Conservation (phyloP, 1,140 invertebrate species). For the Drosophila nigromelanica region DNA sequence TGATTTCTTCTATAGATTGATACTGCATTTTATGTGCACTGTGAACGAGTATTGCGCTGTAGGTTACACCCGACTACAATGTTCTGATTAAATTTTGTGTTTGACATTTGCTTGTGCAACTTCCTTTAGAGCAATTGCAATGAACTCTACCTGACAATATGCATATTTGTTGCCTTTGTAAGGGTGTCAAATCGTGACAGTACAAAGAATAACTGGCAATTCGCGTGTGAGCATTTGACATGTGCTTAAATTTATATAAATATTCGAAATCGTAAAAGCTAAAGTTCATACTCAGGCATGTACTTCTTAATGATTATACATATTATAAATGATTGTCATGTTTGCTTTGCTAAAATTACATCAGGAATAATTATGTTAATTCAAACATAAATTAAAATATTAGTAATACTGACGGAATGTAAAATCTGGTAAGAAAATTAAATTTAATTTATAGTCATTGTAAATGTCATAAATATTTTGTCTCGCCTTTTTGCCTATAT, state of each 20-base stretch:
- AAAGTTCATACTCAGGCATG: background rate
- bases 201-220: slow-evolving; percentile 1
- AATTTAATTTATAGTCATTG: too few relatives aligned
- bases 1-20: too few relatives aligned
- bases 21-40: too few relatives aligned
- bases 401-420: too few relatives aligned
- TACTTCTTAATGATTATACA: background rate
- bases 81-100: background rate
- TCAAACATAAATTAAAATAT: too few relatives aligned
- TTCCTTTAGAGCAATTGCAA: background rate
- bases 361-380: too few relatives aligned
- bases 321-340: background rate
- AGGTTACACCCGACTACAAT: too few relatives aligned
- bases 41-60: too few relatives aligned
- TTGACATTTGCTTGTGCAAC: background rate
- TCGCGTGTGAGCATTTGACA: background rate
- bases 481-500: too few relatives aligned
- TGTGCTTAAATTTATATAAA: slow-evolving; percentile 1
- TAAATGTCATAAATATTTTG: too few relatives aligned
- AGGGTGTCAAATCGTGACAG: slow-evolving; percentile 19
- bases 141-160: slow-evolving; percentile 2
- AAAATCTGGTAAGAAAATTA: too few relatives aligned
- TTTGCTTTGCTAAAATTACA: too few relatives aligned
- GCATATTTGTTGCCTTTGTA: slow-evolving; percentile 1
- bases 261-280: background rate